Evolutionary conservation across 2,113 vertebrate species (phyloP), one percentile per base, ranked within the genome.

Genomic region (Oryzias melastigma): DNA sequence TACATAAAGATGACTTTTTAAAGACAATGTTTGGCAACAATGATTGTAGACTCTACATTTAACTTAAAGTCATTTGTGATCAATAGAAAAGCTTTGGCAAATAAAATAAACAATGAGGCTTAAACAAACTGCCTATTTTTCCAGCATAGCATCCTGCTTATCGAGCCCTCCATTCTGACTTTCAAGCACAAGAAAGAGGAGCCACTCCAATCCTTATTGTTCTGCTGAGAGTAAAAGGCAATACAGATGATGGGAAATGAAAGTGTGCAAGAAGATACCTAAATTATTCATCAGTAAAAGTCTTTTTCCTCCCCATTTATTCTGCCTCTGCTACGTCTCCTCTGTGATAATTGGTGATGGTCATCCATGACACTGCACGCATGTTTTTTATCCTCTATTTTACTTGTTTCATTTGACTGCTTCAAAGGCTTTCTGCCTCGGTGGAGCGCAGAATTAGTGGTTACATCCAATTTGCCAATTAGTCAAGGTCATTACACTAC

Each of bases 281-380:
- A 72, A 88, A 90, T 90, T 86, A 88, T 90, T 88, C 86, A 90
- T 71, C 81, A 83, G 77, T 88, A 90, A 90, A 71, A 78, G 80
- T 48, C 49, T 75, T 72, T 47, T 74, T 75, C 77, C 56, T 73
- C 63, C 67, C 71, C 22, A 59, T 41, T 58, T 51, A 29, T 19
- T 53, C 71, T 47, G 19, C 62, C 68, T 46, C 60, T 55, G 71
- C 55, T 10, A 13, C 19, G 41, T 12, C 15, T 64, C n/a, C n/a
- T 35, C 8, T 35, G 29, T 10, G 29, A 35, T 35, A 35, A 35
- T 35, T 2, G 29, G 29, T 35, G 29, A 35, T 35, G 7, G 29
- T 35, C 7, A 7, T 35, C 7, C 29, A 35, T 35, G 29, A 8
- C 7, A 10, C 29, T 7, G 8, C 35, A 45, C 42, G 40, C 14